Conservation (phyloP, 23 tunicate genomes). For the Trididemnum clinides region DNA sequence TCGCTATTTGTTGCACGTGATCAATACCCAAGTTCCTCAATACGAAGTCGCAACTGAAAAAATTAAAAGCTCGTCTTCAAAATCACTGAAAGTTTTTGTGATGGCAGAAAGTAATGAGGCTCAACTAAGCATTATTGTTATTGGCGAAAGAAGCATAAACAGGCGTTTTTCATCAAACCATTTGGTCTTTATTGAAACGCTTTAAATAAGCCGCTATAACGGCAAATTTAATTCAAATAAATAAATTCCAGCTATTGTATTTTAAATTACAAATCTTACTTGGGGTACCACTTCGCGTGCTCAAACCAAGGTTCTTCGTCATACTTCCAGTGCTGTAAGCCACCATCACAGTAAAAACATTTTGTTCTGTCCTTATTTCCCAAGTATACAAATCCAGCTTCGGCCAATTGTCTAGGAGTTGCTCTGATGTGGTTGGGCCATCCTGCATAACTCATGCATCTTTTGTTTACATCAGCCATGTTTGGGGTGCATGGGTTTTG, state of each 20-base stretch:
- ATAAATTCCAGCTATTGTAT: background rate
- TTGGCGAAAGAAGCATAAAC: too few species aligned
- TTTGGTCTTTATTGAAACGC: too few species aligned
- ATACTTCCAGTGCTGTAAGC: background rate
- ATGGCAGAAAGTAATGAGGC: too few species aligned
- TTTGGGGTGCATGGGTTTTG: background rate
- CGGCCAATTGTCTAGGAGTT: constrained; percentile 1
- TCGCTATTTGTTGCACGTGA: constrained; percentile 2
- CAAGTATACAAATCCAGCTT: constrained; percentile 19
- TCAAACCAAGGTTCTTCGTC: constrained; percentile 24
- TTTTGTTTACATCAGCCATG: background rate
- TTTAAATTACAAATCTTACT: too few species aligned
- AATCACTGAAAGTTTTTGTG: too few species aligned
- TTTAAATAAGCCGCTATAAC: too few species aligned
- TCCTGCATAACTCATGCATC: background rate
- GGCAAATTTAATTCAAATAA: too few species aligned
- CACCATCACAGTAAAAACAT: constrained; percentile 22
- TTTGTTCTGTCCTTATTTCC: background rate
- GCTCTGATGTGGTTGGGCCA: constrained; percentile 44
- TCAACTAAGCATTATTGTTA: too few species aligned
- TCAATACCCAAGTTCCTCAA: constrained; percentile 33
- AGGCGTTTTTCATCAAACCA: too few species aligned
- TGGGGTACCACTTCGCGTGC: constrained; percentile 21
- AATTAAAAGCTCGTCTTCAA: too few species aligned
- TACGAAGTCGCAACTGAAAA: constrained; percentile 40